A percentile compares a stretch with the other conserved stretches of the same genome.
These are phyloP conservation scores for Sitobion miscanthi DNA, from an alignment of 1,140 invertebrate species.

Conservation along the genomic window DNA sequence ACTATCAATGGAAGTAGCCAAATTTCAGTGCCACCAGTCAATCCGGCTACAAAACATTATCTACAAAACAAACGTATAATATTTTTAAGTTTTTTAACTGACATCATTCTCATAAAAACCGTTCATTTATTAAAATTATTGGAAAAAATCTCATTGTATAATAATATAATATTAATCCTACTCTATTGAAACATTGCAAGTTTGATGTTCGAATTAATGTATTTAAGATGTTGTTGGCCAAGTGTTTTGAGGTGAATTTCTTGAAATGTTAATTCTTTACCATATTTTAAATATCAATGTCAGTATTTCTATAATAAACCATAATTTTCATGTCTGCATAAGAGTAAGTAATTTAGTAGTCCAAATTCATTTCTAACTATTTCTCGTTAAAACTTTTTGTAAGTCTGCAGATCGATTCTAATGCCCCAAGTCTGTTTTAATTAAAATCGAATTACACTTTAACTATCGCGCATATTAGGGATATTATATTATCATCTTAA, in stretches of 20 bases:
- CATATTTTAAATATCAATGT: not conserved
- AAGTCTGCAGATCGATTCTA: not conserved
- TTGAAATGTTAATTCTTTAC: not conserved
- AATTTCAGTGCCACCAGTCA: no score
- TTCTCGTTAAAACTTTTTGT: constrained; percentile 19
- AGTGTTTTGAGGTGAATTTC: not conserved
- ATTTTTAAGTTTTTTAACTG: no score
- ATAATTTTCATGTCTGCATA: not conserved
- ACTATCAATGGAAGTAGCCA: no score
- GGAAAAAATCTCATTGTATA: not conserved
- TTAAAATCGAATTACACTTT: constrained; percentile 14
- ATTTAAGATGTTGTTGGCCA: not conserved
- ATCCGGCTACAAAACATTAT: no score
- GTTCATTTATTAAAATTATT: not conserved
- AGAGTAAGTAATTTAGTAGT: constrained; percentile 4
- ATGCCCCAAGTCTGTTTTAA: not conserved
- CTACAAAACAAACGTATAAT: no score
- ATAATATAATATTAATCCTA: not conserved
- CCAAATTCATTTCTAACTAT: not conserved
- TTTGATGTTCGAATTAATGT: not conserved
- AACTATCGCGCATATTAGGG: not conserved
- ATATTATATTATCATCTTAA: constrained; percentile 8
- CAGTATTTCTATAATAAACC: not conserved
- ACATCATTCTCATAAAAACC: no score
- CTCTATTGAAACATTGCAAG: not conserved